A percentile compares a stretch with the other conserved stretches of the same genome.
These are phyloP conservation scores for Lordiphosa stackelbergi DNA, from an alignment of 1,140 invertebrate species.

Conservation along the genomic window DNA sequence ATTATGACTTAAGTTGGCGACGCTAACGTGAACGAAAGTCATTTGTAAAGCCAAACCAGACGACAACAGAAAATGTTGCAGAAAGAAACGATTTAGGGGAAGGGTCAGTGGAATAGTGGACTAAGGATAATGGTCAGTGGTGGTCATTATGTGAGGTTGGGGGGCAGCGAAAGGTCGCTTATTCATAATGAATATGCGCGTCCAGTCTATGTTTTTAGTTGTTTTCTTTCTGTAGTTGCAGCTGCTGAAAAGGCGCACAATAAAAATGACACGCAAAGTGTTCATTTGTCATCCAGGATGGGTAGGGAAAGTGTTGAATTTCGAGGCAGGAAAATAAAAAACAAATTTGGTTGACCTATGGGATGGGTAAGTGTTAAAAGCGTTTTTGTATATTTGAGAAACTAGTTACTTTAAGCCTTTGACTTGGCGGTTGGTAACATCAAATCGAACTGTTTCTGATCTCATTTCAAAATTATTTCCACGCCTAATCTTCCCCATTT, in stretches of 20 bases:
- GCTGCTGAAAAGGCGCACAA: constrained; percentile 26
- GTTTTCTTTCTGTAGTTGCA: constrained; percentile 11
- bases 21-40: constrained; percentile 59
- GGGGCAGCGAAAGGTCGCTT: constrained; percentile 1
- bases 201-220: neutral
- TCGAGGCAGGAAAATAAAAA: too few relatives aligned
- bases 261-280: constrained; percentile 47
- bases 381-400: too few relatives aligned
- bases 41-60: constrained; percentile 44
- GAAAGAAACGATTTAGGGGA: neutral
- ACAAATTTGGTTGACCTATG: too few relatives aligned
- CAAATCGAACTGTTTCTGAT: too few relatives aligned
- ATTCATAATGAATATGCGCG: constrained; percentile 34
- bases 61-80: constrained; percentile 12
- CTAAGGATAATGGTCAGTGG: constrained; percentile 29
- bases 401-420: too few relatives aligned
- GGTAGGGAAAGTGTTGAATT: neutral
- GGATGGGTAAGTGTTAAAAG: too few relatives aligned
- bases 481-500: too few relatives aligned
- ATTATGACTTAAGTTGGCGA: constrained; percentile 56
- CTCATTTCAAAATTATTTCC: too few relatives aligned
- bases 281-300: constrained; percentile 40
- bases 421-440: too few relatives aligned
- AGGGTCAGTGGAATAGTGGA: constrained; percentile 1
- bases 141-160: constrained; percentile 28